phyloP scores from a whole-genome alignment of 1,140 invertebrate genomes.

The Polypedilum pembai region DNA sequence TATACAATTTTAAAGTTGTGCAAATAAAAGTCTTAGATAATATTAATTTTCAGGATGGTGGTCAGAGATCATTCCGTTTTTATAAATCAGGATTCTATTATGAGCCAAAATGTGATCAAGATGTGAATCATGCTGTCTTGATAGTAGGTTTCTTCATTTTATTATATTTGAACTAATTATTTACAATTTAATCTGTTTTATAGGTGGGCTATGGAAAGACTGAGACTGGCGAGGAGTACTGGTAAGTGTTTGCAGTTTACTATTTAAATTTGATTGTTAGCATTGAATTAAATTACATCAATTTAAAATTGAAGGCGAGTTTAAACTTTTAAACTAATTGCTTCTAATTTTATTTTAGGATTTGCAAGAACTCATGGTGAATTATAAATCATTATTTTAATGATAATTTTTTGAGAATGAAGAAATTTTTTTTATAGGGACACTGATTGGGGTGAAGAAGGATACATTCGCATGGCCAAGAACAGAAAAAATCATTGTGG shows the following conservation, averaged over 20 bases:
- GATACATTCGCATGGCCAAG: slow-evolving; percentile 52
- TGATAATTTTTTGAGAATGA: background rate
- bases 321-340: too few species aligned
- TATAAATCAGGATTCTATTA: slow-evolving; percentile 51
- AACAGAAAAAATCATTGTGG: slow-evolving; percentile 55
- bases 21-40: too few species aligned
- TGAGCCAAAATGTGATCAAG: slow-evolving; percentile 55
- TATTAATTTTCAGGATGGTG: too few species aligned
- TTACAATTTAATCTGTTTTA: too few species aligned
- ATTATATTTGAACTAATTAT: too few species aligned
- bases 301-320: too few species aligned
- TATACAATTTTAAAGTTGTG: too few species aligned
- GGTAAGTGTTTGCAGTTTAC: background rate
- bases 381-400: background rate
- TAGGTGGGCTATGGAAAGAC: slow-evolving; percentile 50
- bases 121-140: slow-evolving; percentile 42
- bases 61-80: slow-evolving; percentile 53
- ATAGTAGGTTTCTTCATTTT: too few species aligned
- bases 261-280: background rate
- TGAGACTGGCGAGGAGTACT: background rate
- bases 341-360: background rate
- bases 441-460: slow-evolving; percentile 49
- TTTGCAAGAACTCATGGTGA: background rate
- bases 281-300: too few species aligned
- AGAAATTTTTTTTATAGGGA: slow-evolving; percentile 39